Percentiles rank a stretch among this genome's conserved stretches.
Conservation (phyloP, 2,797 vertebrate species). For the Hippoglossus hippoglossus region DNA sequence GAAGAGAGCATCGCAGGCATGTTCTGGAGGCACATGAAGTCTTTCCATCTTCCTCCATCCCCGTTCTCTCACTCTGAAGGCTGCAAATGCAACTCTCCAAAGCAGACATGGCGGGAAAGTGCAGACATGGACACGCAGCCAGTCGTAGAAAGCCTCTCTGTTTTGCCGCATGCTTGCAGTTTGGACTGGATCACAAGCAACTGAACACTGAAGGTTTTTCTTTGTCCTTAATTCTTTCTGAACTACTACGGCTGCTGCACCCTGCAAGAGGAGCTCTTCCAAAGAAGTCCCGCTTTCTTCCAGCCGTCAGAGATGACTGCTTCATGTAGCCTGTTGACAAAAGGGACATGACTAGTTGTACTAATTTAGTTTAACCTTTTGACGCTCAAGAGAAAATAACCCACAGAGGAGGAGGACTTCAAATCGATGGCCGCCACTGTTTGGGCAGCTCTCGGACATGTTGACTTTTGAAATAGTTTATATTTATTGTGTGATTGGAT, state of each 20-base stretch:
- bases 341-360: slow-evolving; percentile 8
- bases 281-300: slow-evolving; percentile 5
- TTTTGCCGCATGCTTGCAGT: slow-evolving; percentile 48
- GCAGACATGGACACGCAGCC: slow-evolving; percentile 24
- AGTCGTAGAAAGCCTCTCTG: not conserved
- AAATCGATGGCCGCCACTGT: not conserved
- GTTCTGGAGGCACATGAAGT: slow-evolving; percentile 17
- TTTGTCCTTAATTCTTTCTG: slow-evolving; percentile 1
- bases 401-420: slow-evolving; percentile 5
- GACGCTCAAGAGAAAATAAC: slow-evolving; percentile 1
- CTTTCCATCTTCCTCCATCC: slow-evolving; percentile 10
- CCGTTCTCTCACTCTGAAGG: slow-evolving; percentile 18
- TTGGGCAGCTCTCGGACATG: slow-evolving; percentile 29
- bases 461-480: slow-evolving; percentile 15
- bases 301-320: slow-evolving; percentile 4
- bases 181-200: slow-evolving; percentile 26
- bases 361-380: slow-evolving; percentile 3
- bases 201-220: slow-evolving; percentile 1
- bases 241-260: slow-evolving; percentile 9
- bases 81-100: slow-evolving; percentile 10
- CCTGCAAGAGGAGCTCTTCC: slow-evolving; percentile 5
- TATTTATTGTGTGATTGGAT: slow-evolving; percentile 13
- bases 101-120: not conserved
- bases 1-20: not conserved
- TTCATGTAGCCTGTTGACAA: slow-evolving; percentile 4